Conservation (phyloP, 1,140 invertebrate genomes). For the Bombus haemorrhoidalis region DNA sequence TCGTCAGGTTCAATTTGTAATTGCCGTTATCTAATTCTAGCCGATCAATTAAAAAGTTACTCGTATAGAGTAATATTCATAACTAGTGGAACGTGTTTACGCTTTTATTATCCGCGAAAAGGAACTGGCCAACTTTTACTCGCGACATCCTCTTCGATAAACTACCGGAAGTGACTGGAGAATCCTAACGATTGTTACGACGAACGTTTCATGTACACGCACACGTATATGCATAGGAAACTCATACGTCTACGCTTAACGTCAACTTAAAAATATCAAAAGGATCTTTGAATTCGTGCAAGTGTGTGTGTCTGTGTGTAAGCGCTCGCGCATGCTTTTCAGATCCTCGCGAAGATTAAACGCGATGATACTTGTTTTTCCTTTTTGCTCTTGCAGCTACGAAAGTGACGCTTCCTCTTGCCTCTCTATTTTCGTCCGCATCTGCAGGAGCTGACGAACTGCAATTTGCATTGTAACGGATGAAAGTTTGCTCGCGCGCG, state of each 20-base stretch:
- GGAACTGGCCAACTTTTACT: neutral
- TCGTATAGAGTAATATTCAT: no score
- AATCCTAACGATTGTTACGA: neutral
- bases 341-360: slow-evolving; percentile 11
- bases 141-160: neutral
- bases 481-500: neutral
- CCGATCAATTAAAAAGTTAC: no score
- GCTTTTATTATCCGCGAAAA: neutral
- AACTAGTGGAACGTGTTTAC: no score
- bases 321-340: no score
- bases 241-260: fast-evolving
- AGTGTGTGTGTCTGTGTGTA: neutral
- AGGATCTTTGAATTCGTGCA: neutral
- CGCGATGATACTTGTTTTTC: neutral
- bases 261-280: neutral
- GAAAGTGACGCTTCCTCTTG: neutral
- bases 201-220: no score
- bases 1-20: no score
- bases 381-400: neutral
- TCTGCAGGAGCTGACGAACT: slow-evolving; percentile 11
- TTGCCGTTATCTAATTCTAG: no score
- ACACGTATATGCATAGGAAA: no score
- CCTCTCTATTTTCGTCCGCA: neutral
- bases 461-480: slow-evolving; percentile 19
- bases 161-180: neutral